Evolutionary conservation across 2,797 vertebrate genomes (phyloP).

Genomic region (Gymnothorax javanicus): DNA sequence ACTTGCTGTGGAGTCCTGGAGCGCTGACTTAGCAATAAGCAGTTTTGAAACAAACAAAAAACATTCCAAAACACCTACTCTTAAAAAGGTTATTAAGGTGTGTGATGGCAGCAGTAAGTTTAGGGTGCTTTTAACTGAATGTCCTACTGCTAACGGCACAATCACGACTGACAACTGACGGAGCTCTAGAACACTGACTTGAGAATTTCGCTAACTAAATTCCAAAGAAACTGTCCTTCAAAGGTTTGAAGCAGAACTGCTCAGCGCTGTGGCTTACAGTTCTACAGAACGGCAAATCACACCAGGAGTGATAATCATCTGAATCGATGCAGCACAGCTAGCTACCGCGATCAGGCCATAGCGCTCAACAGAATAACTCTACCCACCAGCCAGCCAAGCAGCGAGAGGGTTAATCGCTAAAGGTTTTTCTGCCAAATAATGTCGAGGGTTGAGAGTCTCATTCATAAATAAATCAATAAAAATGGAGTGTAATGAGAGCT

Average conservation of each 20-base stretch:
- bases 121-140: too few species aligned
- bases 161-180: too few species aligned
- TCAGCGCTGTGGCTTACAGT: neutral
- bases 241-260: neutral
- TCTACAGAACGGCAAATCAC: neutral
- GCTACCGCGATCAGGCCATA: neutral
- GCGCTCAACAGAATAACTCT: neutral
- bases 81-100: too few species aligned
- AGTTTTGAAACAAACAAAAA: too few species aligned
- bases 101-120: too few species aligned
- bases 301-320: neutral
- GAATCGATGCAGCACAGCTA: neutral
- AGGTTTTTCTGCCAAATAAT: slow-evolving; percentile 34
- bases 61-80: too few species aligned
- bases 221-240: too few species aligned
- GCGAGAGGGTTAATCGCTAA: slow-evolving; percentile 34
- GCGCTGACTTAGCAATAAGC: too few species aligned
- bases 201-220: too few species aligned
- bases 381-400: neutral
- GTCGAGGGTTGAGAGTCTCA: slow-evolving; percentile 37
- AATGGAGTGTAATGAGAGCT: slow-evolving; percentile 45
- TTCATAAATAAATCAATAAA: slow-evolving; percentile 52
- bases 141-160: too few species aligned
- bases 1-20: too few species aligned
- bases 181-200: too few species aligned